These are phyloP conservation scores for Himalopsyche phryganea DNA, from an alignment of 1,140 invertebrate genomes.

Conservation along the genomic window DNA sequence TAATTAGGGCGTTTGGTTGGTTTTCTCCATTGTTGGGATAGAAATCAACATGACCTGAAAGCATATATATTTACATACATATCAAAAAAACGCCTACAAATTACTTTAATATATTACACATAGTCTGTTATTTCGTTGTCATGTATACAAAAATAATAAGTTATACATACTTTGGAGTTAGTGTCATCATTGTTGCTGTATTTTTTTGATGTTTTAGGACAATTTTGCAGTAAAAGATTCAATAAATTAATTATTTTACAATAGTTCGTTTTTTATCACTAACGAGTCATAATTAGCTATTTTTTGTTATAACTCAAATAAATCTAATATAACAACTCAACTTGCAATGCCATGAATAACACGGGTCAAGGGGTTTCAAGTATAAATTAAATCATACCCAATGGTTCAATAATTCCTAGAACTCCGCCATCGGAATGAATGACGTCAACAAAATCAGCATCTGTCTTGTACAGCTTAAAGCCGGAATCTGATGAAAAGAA, in stretches of 20 bases:
- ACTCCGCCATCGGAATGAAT: slow-evolving; percentile 62
- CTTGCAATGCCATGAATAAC: not conserved
- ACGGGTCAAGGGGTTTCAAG: not conserved
- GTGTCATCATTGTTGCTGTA: too few relatives aligned
- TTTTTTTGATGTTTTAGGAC: too few relatives aligned
- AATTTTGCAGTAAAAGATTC: too few relatives aligned
- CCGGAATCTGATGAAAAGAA: slow-evolving; percentile 55
- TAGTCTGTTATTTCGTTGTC: too few relatives aligned
- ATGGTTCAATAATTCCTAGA: not conserved
- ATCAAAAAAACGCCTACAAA: too few relatives aligned
- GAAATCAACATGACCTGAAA: slow-evolving; percentile 68
- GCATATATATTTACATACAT: too few relatives aligned
- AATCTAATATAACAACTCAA: not conserved
- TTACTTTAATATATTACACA: too few relatives aligned
- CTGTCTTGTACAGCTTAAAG: slow-evolving; percentile 57
- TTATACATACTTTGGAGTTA: too few relatives aligned
- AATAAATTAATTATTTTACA: too few relatives aligned
- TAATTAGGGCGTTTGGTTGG: slow-evolving; percentile 48
- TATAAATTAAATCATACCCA: not conserved
- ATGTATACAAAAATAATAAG: too few relatives aligned
- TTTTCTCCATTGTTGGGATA: slow-evolving; percentile 69
- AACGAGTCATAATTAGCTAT: too few relatives aligned
- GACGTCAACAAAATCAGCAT: slow-evolving; percentile 69
- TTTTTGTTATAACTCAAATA: not conserved
- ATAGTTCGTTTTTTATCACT: too few relatives aligned